Evolutionary conservation across 2,888 invertebrate genomes (phyloP), one percentile per base, ranked within the genome.

Genomic region (Clepsis dumicolana): DNA sequence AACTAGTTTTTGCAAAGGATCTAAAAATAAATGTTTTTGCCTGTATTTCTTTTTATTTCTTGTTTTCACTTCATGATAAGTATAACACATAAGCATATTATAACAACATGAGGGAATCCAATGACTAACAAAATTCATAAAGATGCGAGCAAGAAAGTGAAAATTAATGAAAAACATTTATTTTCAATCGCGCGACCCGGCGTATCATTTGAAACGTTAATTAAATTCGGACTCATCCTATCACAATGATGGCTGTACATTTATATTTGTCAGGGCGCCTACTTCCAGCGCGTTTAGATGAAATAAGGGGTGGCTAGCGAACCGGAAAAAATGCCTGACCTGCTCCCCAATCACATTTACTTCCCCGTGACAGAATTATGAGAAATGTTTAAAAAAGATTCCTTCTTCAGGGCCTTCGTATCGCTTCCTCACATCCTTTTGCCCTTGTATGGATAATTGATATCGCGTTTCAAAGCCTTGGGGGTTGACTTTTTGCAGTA

Each of bases 301-400:
- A 83, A 84, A 85, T 85, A 81, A 86, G 83, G 85, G 87, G 86
- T 84, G 85, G 76, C 79, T 80, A 80, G 73, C 83, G 80, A 83
- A 82, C 82, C 84, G 88, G 85, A 89, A 91, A 88, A 86, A 88
- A 87, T 85, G 83, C 85, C 85, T 87, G 87, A 89, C 87, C 86
- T 87, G 84, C 78, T 85, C 80, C 82, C 82, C 84, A 86, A 88
- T 89, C 89, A 87, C 85, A 88, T 89, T 88, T 81, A 83, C 84
- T 84, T 81, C 82, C 73, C 80, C 77, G 78, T 78, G 76, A 80
- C 80, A 82, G 80, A 81, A 83, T 84, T 82, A 85, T 87, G 84
- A 85, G 82, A 79, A 85, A 87, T 85, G 83, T 81, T 83, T 75
- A 74, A 79, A 80, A 78, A 77, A 75, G 74, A 72, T 75, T 75